Evolutionary conservation across 2,113 vertebrate genomes (phyloP).

Genomic region (Lycocorax pyrrhopterus): DNA sequence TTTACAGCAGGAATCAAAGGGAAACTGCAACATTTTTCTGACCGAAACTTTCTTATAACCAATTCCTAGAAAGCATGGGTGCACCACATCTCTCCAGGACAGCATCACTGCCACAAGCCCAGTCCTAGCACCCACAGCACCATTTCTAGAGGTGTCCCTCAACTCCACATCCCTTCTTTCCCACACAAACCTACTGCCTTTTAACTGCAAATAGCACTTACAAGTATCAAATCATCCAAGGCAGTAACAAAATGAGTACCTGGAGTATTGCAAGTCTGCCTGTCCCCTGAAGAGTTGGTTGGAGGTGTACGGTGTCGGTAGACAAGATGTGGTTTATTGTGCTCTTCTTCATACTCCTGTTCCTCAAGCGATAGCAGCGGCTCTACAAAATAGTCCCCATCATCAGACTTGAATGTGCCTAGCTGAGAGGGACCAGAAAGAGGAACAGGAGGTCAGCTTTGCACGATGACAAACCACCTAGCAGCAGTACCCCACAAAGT

Average conservation of each 20-base stretch:
- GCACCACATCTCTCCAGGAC: neutral
- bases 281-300: conserved; percentile 62
- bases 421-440: conserved; percentile 77
- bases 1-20: neutral
- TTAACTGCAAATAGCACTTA: neutral
- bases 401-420: conserved; percentile 94
- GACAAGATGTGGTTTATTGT: conserved; percentile 93
- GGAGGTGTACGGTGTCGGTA: conserved; percentile 80
- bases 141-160: neutral
- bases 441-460: neutral
- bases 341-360: conserved; percentile 88
- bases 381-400: conserved; percentile 96
- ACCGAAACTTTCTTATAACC: neutral
- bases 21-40: neutral
- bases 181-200: neutral
- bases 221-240: neutral
- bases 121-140: accelerated
- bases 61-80: neutral
- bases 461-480: accelerated
- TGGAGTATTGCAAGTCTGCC: conserved; percentile 83
- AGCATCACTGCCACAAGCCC: neutral
- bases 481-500: neutral
- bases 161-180: neutral
- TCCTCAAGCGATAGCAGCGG: conserved; percentile 85
- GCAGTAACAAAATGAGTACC: conserved; percentile 69